Percentiles rank a stretch among this genome's conserved stretches.
phyloP scores from a whole-genome alignment of 2,888 invertebrate genomes.

The Torymus texanus region DNA sequence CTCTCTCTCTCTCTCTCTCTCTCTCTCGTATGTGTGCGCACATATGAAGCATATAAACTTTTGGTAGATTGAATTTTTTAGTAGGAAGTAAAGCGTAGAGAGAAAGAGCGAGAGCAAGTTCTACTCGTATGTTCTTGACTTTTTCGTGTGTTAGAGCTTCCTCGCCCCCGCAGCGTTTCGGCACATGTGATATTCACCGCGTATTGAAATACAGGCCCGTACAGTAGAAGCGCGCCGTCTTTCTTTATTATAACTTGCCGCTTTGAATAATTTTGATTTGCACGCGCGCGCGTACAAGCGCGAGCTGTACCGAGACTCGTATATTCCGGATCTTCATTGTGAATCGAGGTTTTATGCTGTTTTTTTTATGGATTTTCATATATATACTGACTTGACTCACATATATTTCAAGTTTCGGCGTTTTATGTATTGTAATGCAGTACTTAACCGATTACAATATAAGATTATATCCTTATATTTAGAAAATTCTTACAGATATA shows the following conservation, averaged over 20 bases:
- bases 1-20: constrained; percentile 6
- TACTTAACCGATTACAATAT: too few species aligned
- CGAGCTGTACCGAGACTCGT: neutral
- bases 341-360: constrained; percentile 9
- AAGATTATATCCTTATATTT: too few species aligned
- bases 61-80: constrained; percentile 68
- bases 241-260: constrained; percentile 37
- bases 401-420: constrained; percentile 13
- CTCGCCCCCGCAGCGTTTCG: constrained; percentile 22
- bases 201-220: constrained; percentile 41
- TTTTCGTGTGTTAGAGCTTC: constrained; percentile 1
- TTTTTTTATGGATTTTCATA: constrained; percentile 6
- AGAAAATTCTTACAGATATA: too few species aligned
- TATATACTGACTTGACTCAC: neutral
- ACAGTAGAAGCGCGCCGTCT: neutral
- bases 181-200: constrained; percentile 46
- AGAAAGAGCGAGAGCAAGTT: neutral
- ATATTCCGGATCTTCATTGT: constrained; percentile 22
- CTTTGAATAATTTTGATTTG: constrained; percentile 50
- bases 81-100: constrained; percentile 39
- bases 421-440: too few species aligned
- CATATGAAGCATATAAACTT: constrained; percentile 63
- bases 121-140: constrained; percentile 22
- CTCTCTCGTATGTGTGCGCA: neutral
- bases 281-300: neutral